Evolutionary conservation across 1,140 invertebrate species (phyloP), one percentile per base, ranked within the genome.

Genomic region (Macrocentrus cingulum): DNA sequence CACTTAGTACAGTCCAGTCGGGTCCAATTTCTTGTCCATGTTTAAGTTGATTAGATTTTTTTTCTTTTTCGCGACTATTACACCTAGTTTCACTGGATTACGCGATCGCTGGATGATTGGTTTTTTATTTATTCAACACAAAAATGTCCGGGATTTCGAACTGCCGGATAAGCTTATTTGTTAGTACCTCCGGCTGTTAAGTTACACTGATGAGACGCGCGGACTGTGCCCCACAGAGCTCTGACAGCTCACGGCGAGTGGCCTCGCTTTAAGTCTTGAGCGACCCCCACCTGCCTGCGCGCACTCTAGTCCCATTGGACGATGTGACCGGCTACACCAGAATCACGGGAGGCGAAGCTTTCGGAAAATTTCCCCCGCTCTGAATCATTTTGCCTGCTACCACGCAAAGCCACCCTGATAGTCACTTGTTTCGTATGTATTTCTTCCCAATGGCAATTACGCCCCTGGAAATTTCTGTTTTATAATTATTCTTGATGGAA

Each of bases 211-310:
- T 74, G 66, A 68, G 77, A 70, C 67, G 70, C 71, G 77, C 77
- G 74, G 74, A 77, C 72, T 76, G 78, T 77, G 77, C 72, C 78
- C 77, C 77, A 79, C 72, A 79, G 78, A 79, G 78, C 77, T 80
- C 78, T 80, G 78, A 79, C 78, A 80, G 77, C 75, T 79, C 68
- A 70, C 74, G 71, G 77, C 76, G 77, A 79, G 76, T 77, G 75
- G 76, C 76, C 77, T 77, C 78, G 75, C 77, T 80, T 58, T 80
- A 80, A 79, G 77, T 77, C 75, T 75, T 65, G 66, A 62, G 65
- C 69, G 69, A 55, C 70, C 73, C 74, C 75, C 75, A 76, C 76
- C 68, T 68, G 59, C 53, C 5, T 58, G 56, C 60, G 46, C 51
- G 61, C 62, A 66, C 63, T 54, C 66, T 56, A 64, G 65, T 65